phyloP scores from a whole-genome alignment of 1,140 invertebrate genomes.

The Neelides sp. region DNA sequence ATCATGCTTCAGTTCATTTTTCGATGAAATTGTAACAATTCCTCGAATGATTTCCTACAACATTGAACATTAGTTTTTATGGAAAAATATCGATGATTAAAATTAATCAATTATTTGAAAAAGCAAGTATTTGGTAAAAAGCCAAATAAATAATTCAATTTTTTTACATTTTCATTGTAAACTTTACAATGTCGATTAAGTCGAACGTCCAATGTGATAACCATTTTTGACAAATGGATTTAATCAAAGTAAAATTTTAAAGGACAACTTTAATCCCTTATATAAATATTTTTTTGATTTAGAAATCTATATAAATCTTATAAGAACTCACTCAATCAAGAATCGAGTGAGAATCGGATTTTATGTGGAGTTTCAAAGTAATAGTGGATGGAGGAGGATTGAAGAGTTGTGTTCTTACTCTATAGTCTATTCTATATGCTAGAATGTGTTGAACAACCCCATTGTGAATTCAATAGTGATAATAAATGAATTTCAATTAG shows the following conservation, averaged over 20 bases:
- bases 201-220: slow-evolving; percentile 27
- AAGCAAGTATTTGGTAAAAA: background rate
- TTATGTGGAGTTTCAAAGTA: no score
- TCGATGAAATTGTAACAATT: slow-evolving; percentile 60
- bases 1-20: slow-evolving; percentile 75
- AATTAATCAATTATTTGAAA: background rate
- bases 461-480: no score
- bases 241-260: slow-evolving; percentile 4
- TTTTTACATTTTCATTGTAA: slow-evolving; percentile 24
- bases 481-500: no score
- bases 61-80: slow-evolving; percentile 12
- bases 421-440: no score
- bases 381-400: no score
- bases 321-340: no score
- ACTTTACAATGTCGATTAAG: slow-evolving; percentile 23
- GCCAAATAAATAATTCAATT: background rate
- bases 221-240: slow-evolving; percentile 31
- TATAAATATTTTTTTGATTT: no score
- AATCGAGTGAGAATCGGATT: no score
- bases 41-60: slow-evolving; percentile 66
- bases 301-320: no score
- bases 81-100: background rate
- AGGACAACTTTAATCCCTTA: no score
- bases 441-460: no score
- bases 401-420: no score